A percentile compares a stretch with the other conserved stretches of the same genome.
Evolutionary conservation across 2,797 vertebrate genomes (phyloP).

Genomic region (Hozukius guyotensis): DNA sequence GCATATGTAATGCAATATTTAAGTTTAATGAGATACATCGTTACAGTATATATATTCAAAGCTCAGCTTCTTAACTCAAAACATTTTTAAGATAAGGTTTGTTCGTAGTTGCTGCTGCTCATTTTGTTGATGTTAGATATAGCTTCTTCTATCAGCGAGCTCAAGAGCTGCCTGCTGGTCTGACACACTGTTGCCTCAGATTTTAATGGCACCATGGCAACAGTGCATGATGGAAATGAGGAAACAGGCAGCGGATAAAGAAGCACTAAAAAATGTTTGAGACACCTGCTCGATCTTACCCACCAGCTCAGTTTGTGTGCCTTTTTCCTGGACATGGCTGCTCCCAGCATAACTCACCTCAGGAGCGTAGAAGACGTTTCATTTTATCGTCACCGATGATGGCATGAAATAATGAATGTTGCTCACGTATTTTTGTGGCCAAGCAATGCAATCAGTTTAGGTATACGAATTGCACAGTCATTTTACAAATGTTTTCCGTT

Average conservation of each 20-base stretch:
- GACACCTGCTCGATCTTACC: neutral
- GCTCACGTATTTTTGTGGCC: conserved; percentile 17
- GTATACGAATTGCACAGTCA: conserved; percentile 28
- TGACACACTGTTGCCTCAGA: conserved; percentile 5
- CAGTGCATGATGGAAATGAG: conserved; percentile 17
- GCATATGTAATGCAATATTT: neutral
- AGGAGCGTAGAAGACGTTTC: neutral
- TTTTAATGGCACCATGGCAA: conserved; percentile 28
- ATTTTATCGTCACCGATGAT: conserved; percentile 3
- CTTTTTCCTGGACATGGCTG: neutral
- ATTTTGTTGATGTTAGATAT: neutral
- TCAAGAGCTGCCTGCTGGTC: neutral
- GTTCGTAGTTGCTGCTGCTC: neutral
- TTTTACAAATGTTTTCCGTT: conserved; percentile 43
- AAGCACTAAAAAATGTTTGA: conserved; percentile 7
- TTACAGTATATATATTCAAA: neutral
- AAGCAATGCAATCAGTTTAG: conserved; percentile 24
- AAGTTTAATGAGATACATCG: neutral
- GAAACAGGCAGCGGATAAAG: conserved; percentile 5
- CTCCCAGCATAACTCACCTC: neutral
- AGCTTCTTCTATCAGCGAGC: neutral
- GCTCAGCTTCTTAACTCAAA: neutral
- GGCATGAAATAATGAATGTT: conserved; percentile 11
- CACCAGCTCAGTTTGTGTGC: neutral
- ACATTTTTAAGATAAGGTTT: neutral